phyloP scores from a whole-genome alignment of 2,113 vertebrate species.

The Cygnus buccinator region DNA sequence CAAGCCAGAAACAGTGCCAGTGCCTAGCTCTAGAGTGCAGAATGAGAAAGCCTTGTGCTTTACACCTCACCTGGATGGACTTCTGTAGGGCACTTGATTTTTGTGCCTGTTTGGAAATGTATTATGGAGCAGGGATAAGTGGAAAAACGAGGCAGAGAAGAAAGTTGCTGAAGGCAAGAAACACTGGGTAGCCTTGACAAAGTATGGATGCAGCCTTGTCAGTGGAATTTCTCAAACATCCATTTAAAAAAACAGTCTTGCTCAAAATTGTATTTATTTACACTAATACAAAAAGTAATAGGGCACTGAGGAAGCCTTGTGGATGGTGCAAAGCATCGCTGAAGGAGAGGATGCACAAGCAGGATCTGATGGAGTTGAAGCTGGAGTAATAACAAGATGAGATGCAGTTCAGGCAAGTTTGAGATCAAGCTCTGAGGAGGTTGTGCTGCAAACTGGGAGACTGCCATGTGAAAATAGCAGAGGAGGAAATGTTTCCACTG shows the following conservation, averaged over 20 bases:
- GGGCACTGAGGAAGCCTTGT: background rate
- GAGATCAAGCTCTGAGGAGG: accelerated
- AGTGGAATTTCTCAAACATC: background rate
- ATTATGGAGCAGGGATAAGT: no score
- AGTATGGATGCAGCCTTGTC: background rate
- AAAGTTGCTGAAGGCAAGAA: background rate
- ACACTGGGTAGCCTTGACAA: background rate
- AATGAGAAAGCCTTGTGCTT: background rate
- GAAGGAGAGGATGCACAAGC: background rate
- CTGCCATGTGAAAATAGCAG: background rate
- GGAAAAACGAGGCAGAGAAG: background rate
- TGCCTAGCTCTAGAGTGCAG: background rate
- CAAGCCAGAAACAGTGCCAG: background rate
- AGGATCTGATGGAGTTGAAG: background rate
- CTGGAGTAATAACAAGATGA: background rate
- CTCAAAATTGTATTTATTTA: background rate
- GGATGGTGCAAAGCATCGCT: accelerated
- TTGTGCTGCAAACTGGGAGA: background rate
- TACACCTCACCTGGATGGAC: background rate
- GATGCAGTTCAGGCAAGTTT: background rate
- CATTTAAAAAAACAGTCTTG: background rate
- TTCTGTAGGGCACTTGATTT: background rate
- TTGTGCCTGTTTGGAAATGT: background rate
- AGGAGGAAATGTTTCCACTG: background rate
- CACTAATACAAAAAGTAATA: background rate